A percentile compares a stretch with the other conserved stretches of the same genome.
Conservation (phyloP, 2,797 vertebrate genomes). For the Silurus aristotelis region DNA sequence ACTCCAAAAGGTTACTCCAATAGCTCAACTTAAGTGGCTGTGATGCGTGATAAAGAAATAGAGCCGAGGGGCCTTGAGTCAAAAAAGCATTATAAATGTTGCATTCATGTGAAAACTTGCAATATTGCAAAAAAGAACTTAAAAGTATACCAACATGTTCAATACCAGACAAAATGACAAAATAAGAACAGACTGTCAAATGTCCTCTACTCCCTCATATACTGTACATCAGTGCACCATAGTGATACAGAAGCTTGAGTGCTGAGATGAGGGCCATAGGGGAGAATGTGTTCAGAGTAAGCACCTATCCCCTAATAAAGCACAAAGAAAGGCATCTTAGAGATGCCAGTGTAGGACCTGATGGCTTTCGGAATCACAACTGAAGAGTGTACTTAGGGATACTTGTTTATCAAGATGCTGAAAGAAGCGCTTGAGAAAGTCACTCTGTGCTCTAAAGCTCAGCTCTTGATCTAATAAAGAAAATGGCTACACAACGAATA, state of each 20-base stretch:
- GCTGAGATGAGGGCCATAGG: background rate
- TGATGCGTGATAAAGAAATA: background rate
- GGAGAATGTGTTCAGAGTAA: background rate
- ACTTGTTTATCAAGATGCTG: background rate
- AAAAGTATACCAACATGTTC: background rate
- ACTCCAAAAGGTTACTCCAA: background rate
- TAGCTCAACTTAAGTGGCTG: background rate
- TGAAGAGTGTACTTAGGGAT: background rate
- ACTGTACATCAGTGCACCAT: background rate
- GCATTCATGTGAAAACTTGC: background rate
- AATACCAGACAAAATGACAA: background rate
- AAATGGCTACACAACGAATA: background rate
- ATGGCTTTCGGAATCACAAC: slow-evolving; percentile 4
- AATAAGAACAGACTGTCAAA: background rate
- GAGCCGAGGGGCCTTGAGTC: background rate
- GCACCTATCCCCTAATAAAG: background rate
- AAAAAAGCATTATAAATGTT: background rate
- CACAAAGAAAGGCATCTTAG: background rate
- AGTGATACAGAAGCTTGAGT: background rate
- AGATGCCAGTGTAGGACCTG: background rate
- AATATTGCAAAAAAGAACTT: background rate
- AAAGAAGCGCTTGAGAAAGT: background rate
- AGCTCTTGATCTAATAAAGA: background rate
- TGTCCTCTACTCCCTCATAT: background rate
- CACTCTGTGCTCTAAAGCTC: background rate